Conservation (phyloP, 2,797 vertebrate species). For the Pipistrellus pipistrellus region DNA sequence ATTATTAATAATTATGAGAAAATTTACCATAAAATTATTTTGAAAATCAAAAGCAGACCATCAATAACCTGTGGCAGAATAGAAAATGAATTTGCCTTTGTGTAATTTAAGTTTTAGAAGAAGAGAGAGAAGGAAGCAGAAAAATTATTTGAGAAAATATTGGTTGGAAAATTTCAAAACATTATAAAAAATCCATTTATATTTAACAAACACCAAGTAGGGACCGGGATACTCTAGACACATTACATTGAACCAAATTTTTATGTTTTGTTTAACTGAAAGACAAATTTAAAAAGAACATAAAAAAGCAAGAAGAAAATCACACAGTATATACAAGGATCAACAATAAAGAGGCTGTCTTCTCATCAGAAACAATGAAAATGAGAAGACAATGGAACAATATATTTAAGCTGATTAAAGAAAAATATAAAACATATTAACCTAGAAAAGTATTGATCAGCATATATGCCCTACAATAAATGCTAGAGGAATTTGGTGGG, state of each 20-base stretch:
- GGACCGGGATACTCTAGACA: background rate
- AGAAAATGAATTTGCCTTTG: background rate
- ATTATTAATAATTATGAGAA: background rate
- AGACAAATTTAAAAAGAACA: background rate
- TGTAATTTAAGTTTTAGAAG: background rate
- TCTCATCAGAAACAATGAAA: slow-evolving; percentile 35
- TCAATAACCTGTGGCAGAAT: background rate
- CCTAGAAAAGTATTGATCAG: background rate
- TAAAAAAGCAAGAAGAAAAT: background rate
- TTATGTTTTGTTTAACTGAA: background rate
- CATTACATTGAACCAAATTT: background rate
- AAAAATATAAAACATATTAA: background rate
- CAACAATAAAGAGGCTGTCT: background rate
- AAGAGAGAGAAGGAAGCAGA: background rate
- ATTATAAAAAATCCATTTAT: background rate
- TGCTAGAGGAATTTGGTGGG: background rate
- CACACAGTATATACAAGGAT: background rate
- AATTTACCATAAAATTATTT: background rate
- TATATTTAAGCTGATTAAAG: background rate
- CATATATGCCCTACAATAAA: background rate
- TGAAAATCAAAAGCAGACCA: slow-evolving; percentile 1
- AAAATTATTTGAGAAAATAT: background rate
- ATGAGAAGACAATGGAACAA: background rate
- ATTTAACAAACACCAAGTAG: background rate
- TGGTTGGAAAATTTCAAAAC: slow-evolving; percentile 14